Base-by-base conservation (phyloP, 1,140 invertebrate genomes). In the Euschistus heros region DNA sequence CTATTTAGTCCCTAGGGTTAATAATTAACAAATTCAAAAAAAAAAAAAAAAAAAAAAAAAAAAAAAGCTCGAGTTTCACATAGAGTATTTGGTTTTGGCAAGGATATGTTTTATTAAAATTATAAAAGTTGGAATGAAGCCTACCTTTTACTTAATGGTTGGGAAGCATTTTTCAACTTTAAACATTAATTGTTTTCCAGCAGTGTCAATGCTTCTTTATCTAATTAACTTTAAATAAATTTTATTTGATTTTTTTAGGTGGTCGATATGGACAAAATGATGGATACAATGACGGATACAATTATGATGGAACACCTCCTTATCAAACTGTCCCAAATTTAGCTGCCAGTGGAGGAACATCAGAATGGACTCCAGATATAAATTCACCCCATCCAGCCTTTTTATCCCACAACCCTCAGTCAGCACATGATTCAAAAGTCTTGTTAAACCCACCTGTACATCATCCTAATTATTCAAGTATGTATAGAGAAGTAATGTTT, bases 291-390 rank as follows among this genome's bases (percentile, higher is more conserved):
- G 80, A 83, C 67, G 75, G 79, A 17, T 86, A 85, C 72, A 80
- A 83, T 13, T 89, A 87, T 70, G 88, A 91, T 69, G 80, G 81
- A 57, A 80, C 82, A 67, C 71, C 73, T 17, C 81, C 85, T 63
- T 93, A 90, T 75, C 89, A 90, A 77, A 86, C 87, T 64, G 91
- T 93, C 71, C 89, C 90, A 17, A 85, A 83, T 69, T 81, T 80
- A 1, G 70, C 55, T 69, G 71, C 64, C 77, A 78, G 27, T 74
- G 70, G 65, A 50, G 68, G 63, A 55, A 67, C 76, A 50, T 77
- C 76, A 33, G 68, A 76, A 75, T 15, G 75, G 74, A 27, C 55
- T n/a, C 72, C 73, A 6, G 72, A 76, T 20, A 71, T 76, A 27
- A 75, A 46, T 37, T 24, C 80, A 70, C 80, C 75, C 50, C 82